A percentile compares a stretch with the other conserved stretches of the same genome.
Conservation (phyloP, 2,888 invertebrate species). For the Odontothrips loti region DNA sequence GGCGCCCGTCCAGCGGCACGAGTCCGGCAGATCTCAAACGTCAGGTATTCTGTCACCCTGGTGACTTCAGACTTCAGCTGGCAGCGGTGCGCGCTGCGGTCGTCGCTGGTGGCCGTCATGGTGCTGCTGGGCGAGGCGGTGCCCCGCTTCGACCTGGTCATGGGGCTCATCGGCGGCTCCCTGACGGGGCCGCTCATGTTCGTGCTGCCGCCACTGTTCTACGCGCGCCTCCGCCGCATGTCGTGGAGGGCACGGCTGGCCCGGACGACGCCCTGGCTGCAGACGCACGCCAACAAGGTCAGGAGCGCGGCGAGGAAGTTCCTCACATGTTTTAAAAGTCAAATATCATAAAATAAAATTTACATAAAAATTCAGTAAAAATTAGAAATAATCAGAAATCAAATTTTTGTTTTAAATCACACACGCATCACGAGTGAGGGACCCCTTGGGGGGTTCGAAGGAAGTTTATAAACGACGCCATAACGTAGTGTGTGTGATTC, state of each 20-base stretch:
- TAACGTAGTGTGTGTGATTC: no score
- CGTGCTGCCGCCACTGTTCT: constrained; percentile 77
- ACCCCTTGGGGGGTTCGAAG: no score
- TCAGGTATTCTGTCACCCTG: no score
- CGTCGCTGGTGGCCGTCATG: constrained; percentile 62
- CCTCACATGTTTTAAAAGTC: no score
- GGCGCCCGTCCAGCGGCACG: no score
- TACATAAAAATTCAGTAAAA: no score
- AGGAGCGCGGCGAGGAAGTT: constrained; percentile 40
- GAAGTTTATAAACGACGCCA: no score
- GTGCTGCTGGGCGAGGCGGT: constrained; percentile 76
- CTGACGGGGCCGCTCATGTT: constrained; percentile 79
- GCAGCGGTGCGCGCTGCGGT: constrained; percentile 66
- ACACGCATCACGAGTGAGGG: no score
- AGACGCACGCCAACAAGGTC: constrained; percentile 35
- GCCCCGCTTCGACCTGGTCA: constrained; percentile 79
- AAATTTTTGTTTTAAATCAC: no score
- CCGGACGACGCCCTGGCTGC: constrained; percentile 12
- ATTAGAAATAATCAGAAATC: no score
- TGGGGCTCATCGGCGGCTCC: constrained; percentile 81
- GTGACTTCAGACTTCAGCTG: constrained; percentile 72
- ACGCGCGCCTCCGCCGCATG: constrained; percentile 62
- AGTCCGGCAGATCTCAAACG: no score
- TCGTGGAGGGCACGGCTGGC: constrained; percentile 39
- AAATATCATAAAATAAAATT: no score